phyloP scores from a whole-genome alignment of 2,888 invertebrate species.

The Sinohyriopsis cumingii region DNA sequence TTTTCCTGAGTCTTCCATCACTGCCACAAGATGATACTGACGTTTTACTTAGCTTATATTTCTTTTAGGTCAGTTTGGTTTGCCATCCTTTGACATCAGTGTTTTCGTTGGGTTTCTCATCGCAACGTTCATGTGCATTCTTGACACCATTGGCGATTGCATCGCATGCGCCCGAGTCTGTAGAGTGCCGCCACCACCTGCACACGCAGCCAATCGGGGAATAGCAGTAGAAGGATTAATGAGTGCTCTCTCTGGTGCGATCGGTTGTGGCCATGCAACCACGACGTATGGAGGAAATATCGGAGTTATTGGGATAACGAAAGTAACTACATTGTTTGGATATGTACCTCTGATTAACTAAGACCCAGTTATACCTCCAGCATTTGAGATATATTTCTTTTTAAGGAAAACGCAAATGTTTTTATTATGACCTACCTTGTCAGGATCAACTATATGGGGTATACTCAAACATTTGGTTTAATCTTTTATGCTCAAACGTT shows the following conservation, averaged over 20 bases:
- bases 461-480: too few relatives aligned
- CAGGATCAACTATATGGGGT: too few relatives aligned
- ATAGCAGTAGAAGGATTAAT: conserved; percentile 83
- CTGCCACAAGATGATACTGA: too few relatives aligned
- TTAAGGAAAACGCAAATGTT: too few relatives aligned
- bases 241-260: conserved; percentile 84
- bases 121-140: conserved; percentile 52
- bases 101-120: conserved; percentile 52
- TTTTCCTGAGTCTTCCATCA: too few relatives aligned
- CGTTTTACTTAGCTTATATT: background rate
- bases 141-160: conserved; percentile 83
- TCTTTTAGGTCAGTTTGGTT: conserved; percentile 53
- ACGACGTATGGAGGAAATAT: conserved; percentile 92
- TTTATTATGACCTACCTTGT: too few relatives aligned
- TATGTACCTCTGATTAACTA: too few relatives aligned
- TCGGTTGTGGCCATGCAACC: conserved; percentile 90
- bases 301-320: conserved; percentile 88
- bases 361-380: too few relatives aligned
- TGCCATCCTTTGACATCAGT: conserved; percentile 43
- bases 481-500: too few relatives aligned
- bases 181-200: conserved; percentile 85
- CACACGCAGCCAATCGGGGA: conserved; percentile 89
- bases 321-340: conserved; percentile 73
- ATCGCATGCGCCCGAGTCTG: conserved; percentile 84
- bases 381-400: too few relatives aligned